phyloP scores from a whole-genome alignment of 2,797 vertebrate species.

The Poecilia wingei region DNA sequence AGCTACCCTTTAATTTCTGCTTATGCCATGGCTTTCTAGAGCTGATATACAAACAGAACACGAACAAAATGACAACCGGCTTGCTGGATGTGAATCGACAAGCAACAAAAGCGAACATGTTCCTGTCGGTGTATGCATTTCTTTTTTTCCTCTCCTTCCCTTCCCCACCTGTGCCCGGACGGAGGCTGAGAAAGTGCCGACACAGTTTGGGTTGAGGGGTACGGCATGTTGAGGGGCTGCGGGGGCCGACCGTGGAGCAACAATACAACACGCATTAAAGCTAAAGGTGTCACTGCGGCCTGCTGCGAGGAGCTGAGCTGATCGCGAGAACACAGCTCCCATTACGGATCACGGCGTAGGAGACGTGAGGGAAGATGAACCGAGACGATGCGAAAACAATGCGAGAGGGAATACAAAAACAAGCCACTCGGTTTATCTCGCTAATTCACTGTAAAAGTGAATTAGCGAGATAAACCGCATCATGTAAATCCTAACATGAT shows the following conservation, averaged over 20 bases:
- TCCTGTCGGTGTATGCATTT: constrained; percentile 9
- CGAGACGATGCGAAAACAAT: neutral
- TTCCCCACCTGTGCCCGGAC: constrained; percentile 44
- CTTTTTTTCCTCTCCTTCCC: neutral
- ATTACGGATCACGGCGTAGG: neutral
- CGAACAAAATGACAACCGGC: constrained; percentile 13
- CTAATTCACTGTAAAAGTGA: neutral
- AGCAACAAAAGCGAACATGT: constrained; percentile 22
- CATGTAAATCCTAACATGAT: neutral
- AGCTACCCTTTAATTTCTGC: constrained; percentile 28
- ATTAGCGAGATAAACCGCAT: too few relatives aligned
- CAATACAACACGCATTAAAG: constrained; percentile 59
- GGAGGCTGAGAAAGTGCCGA: constrained; percentile 59
- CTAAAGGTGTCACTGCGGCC: constrained; percentile 57
- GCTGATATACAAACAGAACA: constrained; percentile 14
- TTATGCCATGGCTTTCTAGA: constrained; percentile 21
- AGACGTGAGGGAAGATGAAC: neutral
- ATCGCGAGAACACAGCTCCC: constrained; percentile 18
- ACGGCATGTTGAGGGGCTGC: constrained; percentile 27
- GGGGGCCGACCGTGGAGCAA: constrained; percentile 26
- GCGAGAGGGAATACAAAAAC: neutral
- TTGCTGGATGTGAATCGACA: constrained; percentile 49
- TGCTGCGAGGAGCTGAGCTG: constrained; percentile 42
- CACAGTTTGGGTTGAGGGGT: constrained; percentile 29
- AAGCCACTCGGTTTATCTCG: neutral